Base-by-base conservation (phyloP, 1,140 invertebrate species). In the Drosophila tristis region DNA sequence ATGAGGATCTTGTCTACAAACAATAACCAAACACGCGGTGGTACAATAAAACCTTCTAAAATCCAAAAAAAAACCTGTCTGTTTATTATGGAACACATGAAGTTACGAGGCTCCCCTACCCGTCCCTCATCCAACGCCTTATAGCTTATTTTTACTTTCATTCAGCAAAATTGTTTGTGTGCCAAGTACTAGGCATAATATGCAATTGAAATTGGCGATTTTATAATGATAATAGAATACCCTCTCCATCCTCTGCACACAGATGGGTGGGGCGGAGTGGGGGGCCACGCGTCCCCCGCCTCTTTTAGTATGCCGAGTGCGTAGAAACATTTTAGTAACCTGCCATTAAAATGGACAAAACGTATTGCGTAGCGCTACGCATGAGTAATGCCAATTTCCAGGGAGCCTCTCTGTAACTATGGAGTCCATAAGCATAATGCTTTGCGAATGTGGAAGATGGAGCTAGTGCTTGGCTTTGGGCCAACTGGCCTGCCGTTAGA, bases 311-410 rank as follows among this genome's bases (percentile, higher is more conserved):
- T 81, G 78, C 78, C 65, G 51, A 45, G 54, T 65, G 64, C 61
- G 79, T 80, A 58, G 50, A 74, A 66, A 62, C 59, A 64, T 56
- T 74, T 81, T 39, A 76, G 51, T 70, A 78, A 71, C 50, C 26
- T 53, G 54, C n/a, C 67, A 74, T 81, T 86, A 64, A 72, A 64
- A 86, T 87, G 78, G 67, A 78, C 50, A 60, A 43, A 67, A 16
- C 43, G 78, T 81, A 59, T 82, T 87, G 74, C 82, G 82, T 87
- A 86, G 84, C 57, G 57, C 50, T 76, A 87, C 84, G 84, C 82
- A 87, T 79, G 84, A 76, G 75, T 79, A 89, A 87, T 87, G 84
- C 65, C 67, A 87, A 89, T 71, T 63, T 56, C 44, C 50, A 31
- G 35, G 26, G 75, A 59, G 66, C 25, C 61, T 56, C 35, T 58